Base-by-base conservation (phyloP, 2,797 vertebrate genomes). In the Chanos chanos region DNA sequence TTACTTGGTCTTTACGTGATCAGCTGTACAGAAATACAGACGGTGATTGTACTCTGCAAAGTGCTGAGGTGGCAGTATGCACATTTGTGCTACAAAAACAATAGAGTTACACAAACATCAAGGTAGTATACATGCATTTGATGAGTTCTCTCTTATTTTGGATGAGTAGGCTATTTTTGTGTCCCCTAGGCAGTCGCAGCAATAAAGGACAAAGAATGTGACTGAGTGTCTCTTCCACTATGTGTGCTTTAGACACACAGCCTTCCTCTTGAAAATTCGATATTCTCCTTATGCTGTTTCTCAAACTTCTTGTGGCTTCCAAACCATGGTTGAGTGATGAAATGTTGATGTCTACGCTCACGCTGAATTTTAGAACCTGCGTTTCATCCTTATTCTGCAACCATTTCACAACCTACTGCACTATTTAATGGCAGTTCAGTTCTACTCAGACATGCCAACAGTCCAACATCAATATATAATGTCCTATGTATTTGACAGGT, bases 191-290 rank as follows among this genome's bases (percentile, higher is more conserved):
- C 30, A 52, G 47, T 33, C 15, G 4, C 4, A 52, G 15, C 30
- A 41, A 34, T 43, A 65, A 41, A 54, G 40, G 45, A 34, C 21
- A 49, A 49, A 31, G 55, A 59, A 52, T 56, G 43, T 34, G 57
- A 54, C 57, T 27, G 28, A 31, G 44, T 68, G 59, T 51, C 59
- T 37, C 22, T 31, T 27, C 25, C 34, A 39, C 56, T 57, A 49
- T 53, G 48, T 40, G 47, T 64, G 60, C 51, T 53, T 53, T 58
- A 37, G 27, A 65, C 57, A 22, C 51, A 37, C 62, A 58, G 62
- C 41, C 40, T 28, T 27, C 36, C 54, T 58, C 28, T 40, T 54
- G n/a, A n/a, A n/a, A n/a, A n/a, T n/a, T n/a, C n/a, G n/a, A n/a
- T n/a, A n/a, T n/a, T n/a, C n/a, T n/a, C n/a, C n/a, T n/a, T n/a